These are phyloP conservation scores for Cynaeus angustus DNA, from an alignment of 2,888 invertebrate species.

Conservation along the genomic window DNA sequence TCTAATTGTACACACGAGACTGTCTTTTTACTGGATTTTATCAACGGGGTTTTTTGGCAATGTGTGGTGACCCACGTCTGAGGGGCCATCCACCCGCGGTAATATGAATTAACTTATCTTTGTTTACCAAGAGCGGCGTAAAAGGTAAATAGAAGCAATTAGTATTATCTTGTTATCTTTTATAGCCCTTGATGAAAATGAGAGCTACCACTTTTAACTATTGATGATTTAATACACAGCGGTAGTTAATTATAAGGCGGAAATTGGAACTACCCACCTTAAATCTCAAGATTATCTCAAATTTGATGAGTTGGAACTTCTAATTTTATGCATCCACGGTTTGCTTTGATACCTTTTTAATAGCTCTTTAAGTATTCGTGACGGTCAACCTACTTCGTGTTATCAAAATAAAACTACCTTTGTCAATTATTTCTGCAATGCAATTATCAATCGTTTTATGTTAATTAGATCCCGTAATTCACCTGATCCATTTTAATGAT, in stretches of 20 bases:
- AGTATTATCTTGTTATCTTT: constrained; percentile 14
- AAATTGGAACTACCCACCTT: constrained; percentile 1
- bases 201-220: too few species aligned
- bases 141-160: constrained; percentile 3
- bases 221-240: too few species aligned
- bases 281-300: background rate
- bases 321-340: too few species aligned
- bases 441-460: too few species aligned
- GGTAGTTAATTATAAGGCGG: background rate
- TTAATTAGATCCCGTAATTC: background rate
- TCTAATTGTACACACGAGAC: constrained; percentile 19
- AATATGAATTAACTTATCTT: constrained; percentile 18
- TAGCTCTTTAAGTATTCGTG: too few species aligned
- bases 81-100: background rate
- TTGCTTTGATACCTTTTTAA: too few species aligned
- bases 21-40: background rate
- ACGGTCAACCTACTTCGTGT: too few species aligned
- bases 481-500: background rate
- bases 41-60: background rate
- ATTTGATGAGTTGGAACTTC: too few species aligned
- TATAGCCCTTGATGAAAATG: background rate
- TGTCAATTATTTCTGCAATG: too few species aligned
- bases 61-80: background rate
- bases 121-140: constrained; percentile 14
- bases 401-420: too few species aligned